These are phyloP conservation scores for Garra rufa DNA, from an alignment of 2,113 vertebrate genomes.

Conservation along the genomic window DNA sequence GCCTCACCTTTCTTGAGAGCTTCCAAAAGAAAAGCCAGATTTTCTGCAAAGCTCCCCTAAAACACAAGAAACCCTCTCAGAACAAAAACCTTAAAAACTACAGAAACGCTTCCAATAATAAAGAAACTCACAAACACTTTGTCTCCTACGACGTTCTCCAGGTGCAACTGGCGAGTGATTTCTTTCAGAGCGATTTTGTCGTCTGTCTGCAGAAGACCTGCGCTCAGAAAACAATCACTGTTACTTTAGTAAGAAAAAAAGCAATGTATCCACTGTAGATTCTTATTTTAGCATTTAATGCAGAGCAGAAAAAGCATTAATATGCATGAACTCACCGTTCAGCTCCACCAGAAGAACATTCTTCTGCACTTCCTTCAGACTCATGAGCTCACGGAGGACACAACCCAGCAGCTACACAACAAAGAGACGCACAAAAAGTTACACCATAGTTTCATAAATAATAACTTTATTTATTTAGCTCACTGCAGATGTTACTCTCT, in stretches of 20 bases:
- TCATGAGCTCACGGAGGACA: constrained; percentile 83
- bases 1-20: constrained; percentile 89
- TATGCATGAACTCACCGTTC: constrained; percentile 76
- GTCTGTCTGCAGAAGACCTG: constrained; percentile 92
- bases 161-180: constrained; percentile 90
- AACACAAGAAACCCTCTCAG: constrained; percentile 15
- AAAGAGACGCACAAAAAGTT: not conserved
- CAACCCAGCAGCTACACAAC: constrained; percentile 81
- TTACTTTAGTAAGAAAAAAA: no score
- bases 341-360: constrained; percentile 89
- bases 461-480: no score
- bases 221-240: not conserved
- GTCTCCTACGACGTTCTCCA: constrained; percentile 95
- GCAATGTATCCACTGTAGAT: no score
- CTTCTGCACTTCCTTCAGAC: constrained; percentile 76
- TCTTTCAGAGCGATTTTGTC: constrained; percentile 93
- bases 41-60: constrained; percentile 97
- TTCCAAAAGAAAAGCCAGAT: constrained; percentile 90
- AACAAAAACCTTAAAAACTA: not conserved
- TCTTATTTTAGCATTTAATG: not conserved
- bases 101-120: not conserved
- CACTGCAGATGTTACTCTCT: no score
- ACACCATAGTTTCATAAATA: not conserved
- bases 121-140: constrained; percentile 93
- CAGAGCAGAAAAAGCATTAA: not conserved